Base-by-base conservation (phyloP, 1,140 invertebrate species). In the Schmidtea mediterranea region DNA sequence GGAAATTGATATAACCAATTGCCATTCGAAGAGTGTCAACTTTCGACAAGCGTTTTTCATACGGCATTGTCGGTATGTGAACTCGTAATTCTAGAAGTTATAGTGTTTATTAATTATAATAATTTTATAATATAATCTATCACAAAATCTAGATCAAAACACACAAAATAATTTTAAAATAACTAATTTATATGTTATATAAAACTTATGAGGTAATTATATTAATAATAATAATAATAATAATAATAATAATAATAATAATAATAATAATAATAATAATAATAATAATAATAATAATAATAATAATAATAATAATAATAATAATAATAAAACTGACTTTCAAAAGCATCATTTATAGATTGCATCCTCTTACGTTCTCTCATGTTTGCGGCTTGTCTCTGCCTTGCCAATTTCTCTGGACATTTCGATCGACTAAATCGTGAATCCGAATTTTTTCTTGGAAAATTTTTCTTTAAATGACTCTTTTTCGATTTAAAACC, bases 281-380 rank as follows among this genome's bases (percentile, higher is more conserved):
- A n/a, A n/a, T n/a, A n/a, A n/a, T n/a, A n/a, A n/a, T n/a, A n/a
- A n/a, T n/a, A n/a, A n/a, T n/a, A n/a, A n/a, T n/a, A n/a, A n/a
- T n/a, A n/a, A n/a, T n/a, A n/a, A n/a, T n/a, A n/a, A n/a, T n/a
- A n/a, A n/a, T n/a, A n/a, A n/a, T n/a, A n/a, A n/a, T n/a, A n/a
- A n/a, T n/a, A n/a, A n/a, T n/a, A n/a, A n/a, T n/a, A n/a, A 32
- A 41, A 41, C 40, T 41, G 3, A 41, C 40, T 23, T 61, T 89
- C 82, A 63, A 87, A 89, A 0, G 82, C 82, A 53, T 87, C 82
- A 63, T 92, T 92, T 58, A 92, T 90, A 49, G 76, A 80, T 62
- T 87, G 82, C 86, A 92, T 92, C 10, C 86, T 70, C 36, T 79
- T 73, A 18, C 86, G 65, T 67, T 92, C 84, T 1, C 86, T 66